Base-by-base conservation (phyloP, 2,797 vertebrate species). In the Chromis chromis region DNA sequence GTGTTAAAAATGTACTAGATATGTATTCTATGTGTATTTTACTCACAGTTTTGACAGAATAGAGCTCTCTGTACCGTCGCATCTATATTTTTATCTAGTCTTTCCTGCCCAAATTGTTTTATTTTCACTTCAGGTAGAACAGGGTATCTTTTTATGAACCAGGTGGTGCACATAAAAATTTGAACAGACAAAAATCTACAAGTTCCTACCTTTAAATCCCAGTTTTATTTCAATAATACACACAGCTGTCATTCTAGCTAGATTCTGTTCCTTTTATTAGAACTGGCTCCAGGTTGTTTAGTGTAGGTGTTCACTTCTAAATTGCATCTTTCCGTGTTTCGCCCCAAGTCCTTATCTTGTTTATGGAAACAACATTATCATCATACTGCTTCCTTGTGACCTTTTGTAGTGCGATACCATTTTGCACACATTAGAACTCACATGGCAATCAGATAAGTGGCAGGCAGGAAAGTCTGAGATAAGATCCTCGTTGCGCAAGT, bases 381-480 rank as follows among this genome's bases (percentile, higher is more conserved):
- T 60, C 16, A 50, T 48, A 13, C 27, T 36, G 25, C 21, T 59
- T 70, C 57, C 50, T 53, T 59, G 46, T 77, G 78, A 77, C 74
- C 24, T 68, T 48, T 68, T 65, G 39, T 19, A 12, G 31, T 33
- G 25, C 63, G 73, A 22, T 70, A 39, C 19, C 1, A 25, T 60
- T 81, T 75, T 53, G 58, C 33, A 62, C 21, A 16, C 54, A 28
- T 66, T 24, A 33, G n/a, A 17, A 40, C 25, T 77, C 22, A 62
- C 17, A 16, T 27, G 48, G 27, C 42, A 39, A 59, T 67, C 58
- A 71, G 79, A 87, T 80, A 69, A 86, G 48, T 54, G 39, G 48
- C 14, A 77, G 46, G 19, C 17, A 60, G 56, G 40, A 67, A 71
- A 74, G 39, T 48, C 24, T 60, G 40, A 68, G 56, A 80, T 65